These are phyloP conservation scores for Oceanites oceanicus DNA, from an alignment of 2,113 vertebrate genomes.

Conservation along the genomic window DNA sequence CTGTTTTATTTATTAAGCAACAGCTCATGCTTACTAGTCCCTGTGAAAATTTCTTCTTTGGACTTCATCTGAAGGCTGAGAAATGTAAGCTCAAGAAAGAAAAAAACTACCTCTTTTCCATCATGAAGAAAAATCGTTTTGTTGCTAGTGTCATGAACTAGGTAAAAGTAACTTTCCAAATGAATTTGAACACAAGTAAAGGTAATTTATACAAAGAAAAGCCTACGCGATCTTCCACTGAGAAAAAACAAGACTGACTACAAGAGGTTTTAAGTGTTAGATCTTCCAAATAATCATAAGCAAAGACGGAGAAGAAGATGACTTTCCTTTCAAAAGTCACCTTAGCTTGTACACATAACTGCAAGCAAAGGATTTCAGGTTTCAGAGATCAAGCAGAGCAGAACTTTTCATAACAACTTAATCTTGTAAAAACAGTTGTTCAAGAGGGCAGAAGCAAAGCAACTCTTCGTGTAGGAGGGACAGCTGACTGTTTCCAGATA, in stretches of 20 bases:
- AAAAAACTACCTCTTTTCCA: background rate
- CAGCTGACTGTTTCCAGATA: background rate
- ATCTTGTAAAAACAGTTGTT: background rate
- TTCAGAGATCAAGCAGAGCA: conserved; percentile 5
- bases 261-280: background rate
- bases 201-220: background rate
- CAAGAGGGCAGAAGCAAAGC: background rate
- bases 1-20: conserved; percentile 46
- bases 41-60: background rate
- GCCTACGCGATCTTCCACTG: background rate
- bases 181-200: background rate
- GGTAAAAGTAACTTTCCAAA: background rate
- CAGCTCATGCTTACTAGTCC: background rate
- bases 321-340: background rate
- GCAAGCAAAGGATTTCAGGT: background rate
- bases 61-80: background rate
- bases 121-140: background rate
- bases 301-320: background rate
- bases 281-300: background rate
- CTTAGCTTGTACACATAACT: background rate
- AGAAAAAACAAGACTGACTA: background rate
- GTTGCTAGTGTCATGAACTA: background rate
- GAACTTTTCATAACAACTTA: background rate
- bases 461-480: background rate
- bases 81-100: background rate